Conservation (phyloP, 2,888 invertebrate genomes). For the Drosophila kambysellisi region DNA sequence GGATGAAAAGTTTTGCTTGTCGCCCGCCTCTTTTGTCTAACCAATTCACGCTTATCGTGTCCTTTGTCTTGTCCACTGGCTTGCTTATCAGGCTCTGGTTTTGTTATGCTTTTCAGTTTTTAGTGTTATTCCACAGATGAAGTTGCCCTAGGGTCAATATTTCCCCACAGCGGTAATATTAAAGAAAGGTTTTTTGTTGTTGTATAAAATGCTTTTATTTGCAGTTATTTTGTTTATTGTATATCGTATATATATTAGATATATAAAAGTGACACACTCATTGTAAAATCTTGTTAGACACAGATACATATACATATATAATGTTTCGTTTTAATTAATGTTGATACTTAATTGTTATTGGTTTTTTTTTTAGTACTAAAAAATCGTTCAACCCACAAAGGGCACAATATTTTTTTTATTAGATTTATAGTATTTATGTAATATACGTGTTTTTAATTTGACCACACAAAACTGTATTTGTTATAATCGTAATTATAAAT, state of each 20-base stretch:
- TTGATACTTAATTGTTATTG: constrained; percentile 42
- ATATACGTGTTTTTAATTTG: constrained; percentile 34
- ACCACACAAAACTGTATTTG: constrained; percentile 48
- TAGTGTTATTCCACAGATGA: constrained; percentile 33
- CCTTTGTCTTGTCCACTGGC: constrained; percentile 49
- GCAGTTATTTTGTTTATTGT: constrained; percentile 70
- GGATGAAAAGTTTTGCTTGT: constrained; percentile 29
- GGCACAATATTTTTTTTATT: constrained; percentile 46
- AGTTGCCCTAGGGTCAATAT: constrained; percentile 56
- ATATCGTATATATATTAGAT: constrained; percentile 70
- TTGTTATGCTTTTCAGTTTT: constrained; percentile 43
- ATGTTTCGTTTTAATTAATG: constrained; percentile 32
- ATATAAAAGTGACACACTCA: constrained; percentile 80
- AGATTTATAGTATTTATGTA: constrained; percentile 37
- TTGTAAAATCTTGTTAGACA: constrained; percentile 80
- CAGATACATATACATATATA: constrained; percentile 59
- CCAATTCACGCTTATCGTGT: constrained; percentile 18
- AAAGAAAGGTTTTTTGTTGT: constrained; percentile 31
- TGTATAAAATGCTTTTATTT: constrained; percentile 74
- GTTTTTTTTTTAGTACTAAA: constrained; percentile 37
- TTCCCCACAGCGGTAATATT: constrained; percentile 11
- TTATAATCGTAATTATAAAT: constrained; percentile 22
- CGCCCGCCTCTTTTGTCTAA: constrained; percentile 36
- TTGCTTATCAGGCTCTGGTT: constrained; percentile 57
- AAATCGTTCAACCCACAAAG: constrained; percentile 49